Percentiles rank a stretch among this genome's conserved stretches.
phyloP scores from a whole-genome alignment of 2,888 invertebrate species.

The Dastarcus helophoroides region DNA sequence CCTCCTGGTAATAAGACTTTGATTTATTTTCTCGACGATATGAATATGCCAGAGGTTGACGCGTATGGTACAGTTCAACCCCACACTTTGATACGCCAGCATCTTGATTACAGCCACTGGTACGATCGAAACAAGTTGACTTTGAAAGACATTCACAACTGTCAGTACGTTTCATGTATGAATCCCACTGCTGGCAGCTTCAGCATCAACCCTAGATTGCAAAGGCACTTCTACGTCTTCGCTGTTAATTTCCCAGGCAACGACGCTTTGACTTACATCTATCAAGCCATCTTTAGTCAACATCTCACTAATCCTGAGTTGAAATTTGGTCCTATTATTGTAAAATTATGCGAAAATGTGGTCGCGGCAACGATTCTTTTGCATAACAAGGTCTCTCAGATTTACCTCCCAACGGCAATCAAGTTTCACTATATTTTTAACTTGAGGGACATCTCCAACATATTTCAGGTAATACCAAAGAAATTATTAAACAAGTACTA shows the following conservation, averaged over 20 bases:
- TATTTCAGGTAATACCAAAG: constrained; percentile 89
- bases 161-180: constrained; percentile 96
- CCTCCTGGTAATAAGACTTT: constrained; percentile 90
- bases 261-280: constrained; percentile 80
- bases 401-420: constrained; percentile 88
- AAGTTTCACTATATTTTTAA: constrained; percentile 97
- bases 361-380: constrained; percentile 73
- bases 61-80: constrained; percentile 92
- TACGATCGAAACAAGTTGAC: constrained; percentile 79
- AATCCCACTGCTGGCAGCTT: constrained; percentile 97
- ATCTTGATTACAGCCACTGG: constrained; percentile 94
- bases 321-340: constrained; percentile 59
- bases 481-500: too few species aligned
- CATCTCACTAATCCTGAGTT: constrained; percentile 74
- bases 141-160: constrained; percentile 91
- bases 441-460: constrained; percentile 85
- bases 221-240: constrained; percentile 81
- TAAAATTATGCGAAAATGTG: constrained; percentile 58
- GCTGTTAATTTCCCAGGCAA: constrained; percentile 65
- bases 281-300: constrained; percentile 76
- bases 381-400: constrained; percentile 75
- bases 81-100: constrained; percentile 89
- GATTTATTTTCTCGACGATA: constrained; percentile 92
- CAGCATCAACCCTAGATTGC: constrained; percentile 88
- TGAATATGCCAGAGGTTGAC: constrained; percentile 94